A percentile compares a stretch with the other conserved stretches of the same genome.
Evolutionary conservation across 2,888 invertebrate species (phyloP).

Genomic region (Tortrix viridana): DNA sequence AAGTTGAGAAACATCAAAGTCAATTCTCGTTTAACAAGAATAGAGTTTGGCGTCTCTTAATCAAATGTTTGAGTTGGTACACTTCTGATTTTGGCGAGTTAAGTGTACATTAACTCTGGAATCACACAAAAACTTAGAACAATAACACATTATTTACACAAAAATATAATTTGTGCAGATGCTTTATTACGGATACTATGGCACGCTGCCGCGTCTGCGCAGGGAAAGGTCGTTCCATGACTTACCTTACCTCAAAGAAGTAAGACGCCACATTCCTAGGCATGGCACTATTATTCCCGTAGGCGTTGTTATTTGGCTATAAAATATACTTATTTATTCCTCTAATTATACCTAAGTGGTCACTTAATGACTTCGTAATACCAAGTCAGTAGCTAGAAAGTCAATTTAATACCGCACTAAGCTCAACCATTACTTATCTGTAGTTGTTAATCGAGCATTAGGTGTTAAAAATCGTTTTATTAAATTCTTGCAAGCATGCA

Average conservation of each 20-base stretch:
- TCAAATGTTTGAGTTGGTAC: no score
- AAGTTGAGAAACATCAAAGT: no score
- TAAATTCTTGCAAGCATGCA: background rate
- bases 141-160: background rate
- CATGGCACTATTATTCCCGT: conserved; percentile 55
- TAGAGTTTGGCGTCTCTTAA: no score
- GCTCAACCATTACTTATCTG: background rate
- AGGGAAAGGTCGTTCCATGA: conserved; percentile 92
- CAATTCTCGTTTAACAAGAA: no score
- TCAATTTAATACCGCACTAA: conserved; percentile 19
- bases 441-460: background rate
- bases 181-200: conserved; percentile 88
- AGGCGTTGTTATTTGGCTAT: conserved; percentile 38
- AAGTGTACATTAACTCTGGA: no score
- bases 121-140: no score
- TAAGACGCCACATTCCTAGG: conserved; percentile 78
- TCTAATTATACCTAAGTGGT: conserved; percentile 45
- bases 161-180: conserved; percentile 79
- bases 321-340: conserved; percentile 14
- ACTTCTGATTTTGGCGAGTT: no score
- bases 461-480: background rate
- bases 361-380: conserved; percentile 42
- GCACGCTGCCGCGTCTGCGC: conserved; percentile 88
- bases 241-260: conserved; percentile 90
- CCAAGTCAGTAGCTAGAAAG: conserved; percentile 25